Base-by-base conservation (phyloP, 2,797 vertebrate genomes). In the Pseudochirops corinnae region DNA sequence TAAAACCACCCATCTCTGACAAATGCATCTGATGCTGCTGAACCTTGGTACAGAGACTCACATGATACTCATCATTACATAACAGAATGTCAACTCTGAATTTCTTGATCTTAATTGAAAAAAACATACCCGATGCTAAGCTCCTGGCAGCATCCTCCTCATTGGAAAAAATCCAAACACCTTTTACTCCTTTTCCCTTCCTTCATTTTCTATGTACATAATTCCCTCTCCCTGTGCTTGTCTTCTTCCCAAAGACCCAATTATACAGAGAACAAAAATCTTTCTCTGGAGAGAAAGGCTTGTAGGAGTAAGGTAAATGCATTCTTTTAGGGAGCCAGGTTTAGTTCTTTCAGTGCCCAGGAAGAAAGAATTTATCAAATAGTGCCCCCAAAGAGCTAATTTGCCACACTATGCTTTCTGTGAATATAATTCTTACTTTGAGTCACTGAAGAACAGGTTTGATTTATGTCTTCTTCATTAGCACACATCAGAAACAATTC, bases 361-460 rank as follows among this genome's bases (percentile, higher is more conserved):
- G 33, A n/a, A 97, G 50, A 93, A 28, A 95, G n/a, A 95, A 95
- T 82, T 94, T 93, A 92, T 92, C 55, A 90, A 90, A 90, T 11
- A 58, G 91, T 95, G 93, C 53, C 67, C 91, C 46, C 62, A 92
- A 96, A 96, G 53, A 93, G 12, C 62, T 95, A 93, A 95, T 91
- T 91, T 95, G 91, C 91, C 58, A 4, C 11, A 91, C 14, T 96
- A 28, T 67, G 56, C n/a, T 92, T 94, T 96, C 58, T 93, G 62
- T 94, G 56, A 94, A 74, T 31, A 92, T 29, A 94, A 57, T 90
- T 26, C 62, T 87, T 28, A 67, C 82, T 94, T 93, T 62, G 92
- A 28, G 50, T 95, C 57, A 31, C 14, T 92, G 4, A 0, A 90
- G 39, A 95, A 82, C 67, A 56, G 13, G 46, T 58, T 96, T 56